phyloP scores from a whole-genome alignment of 2,888 invertebrate species.

The Pyrocoelia pectoralis region DNA sequence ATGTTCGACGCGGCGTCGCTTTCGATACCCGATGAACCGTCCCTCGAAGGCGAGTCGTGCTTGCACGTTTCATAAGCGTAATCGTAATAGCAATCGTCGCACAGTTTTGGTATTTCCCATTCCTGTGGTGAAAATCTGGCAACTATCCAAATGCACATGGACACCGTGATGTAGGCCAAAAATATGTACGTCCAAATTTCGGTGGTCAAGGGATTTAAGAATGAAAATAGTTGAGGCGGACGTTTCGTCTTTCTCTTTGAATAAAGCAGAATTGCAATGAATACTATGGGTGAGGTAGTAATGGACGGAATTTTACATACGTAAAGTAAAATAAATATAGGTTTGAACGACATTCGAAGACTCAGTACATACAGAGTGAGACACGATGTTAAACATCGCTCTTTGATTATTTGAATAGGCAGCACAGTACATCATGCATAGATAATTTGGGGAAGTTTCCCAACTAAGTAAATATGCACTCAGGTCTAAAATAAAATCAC shows the following conservation, averaged over 20 bases:
- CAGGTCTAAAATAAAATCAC: too few species aligned
- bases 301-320: too few species aligned
- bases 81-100: conserved; percentile 62
- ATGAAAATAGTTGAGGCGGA: conserved; percentile 79
- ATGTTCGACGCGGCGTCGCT: conserved; percentile 24
- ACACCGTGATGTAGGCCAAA: conserved; percentile 81
- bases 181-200: conserved; percentile 86
- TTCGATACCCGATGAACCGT: conserved; percentile 31
- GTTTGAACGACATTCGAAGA: too few species aligned
- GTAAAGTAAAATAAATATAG: too few species aligned
- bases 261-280: conserved; percentile 2
- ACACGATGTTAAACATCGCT: too few species aligned
- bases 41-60: conserved; percentile 41
- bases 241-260: conserved; percentile 57
- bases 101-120: conserved; percentile 71
- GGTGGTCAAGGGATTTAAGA: conserved; percentile 83
- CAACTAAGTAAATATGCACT: too few species aligned
- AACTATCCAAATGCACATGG: conserved; percentile 82
- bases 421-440: too few species aligned
- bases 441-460: too few species aligned
- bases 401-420: too few species aligned
- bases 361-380: too few species aligned
- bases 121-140: conserved; percentile 86
- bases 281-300: too few species aligned
- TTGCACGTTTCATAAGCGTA: conserved; percentile 54